Conservation (phyloP, 92 coral and sea anemone genomes). For the Nematostella vectensis region DNA sequence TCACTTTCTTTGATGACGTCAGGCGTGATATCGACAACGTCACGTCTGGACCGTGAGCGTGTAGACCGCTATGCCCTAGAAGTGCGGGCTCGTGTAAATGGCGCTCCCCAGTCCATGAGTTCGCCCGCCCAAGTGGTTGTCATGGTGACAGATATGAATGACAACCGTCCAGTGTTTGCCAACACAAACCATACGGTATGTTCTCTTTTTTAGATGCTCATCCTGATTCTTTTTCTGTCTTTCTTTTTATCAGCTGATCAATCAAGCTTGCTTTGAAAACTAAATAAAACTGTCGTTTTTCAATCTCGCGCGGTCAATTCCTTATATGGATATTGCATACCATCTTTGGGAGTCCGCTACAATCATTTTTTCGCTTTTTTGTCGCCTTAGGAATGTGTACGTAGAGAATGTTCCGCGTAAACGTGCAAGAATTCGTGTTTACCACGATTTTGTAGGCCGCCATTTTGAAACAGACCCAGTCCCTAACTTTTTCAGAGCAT, state of each 20-base stretch:
- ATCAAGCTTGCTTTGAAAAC: background rate
- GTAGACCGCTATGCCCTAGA: slow-evolving; percentile 59
- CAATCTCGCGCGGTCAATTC: no score
- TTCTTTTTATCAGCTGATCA: background rate
- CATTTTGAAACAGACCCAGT: no score
- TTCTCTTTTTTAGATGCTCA: slow-evolving; percentile 1
- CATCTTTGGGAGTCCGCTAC: no score
- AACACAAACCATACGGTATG: slow-evolving; percentile 39
- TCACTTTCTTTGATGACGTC: no score
- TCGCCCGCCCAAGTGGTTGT: slow-evolving; percentile 79
- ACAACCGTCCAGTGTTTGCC: slow-evolving; percentile 63
- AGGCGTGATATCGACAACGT: slow-evolving; percentile 67
- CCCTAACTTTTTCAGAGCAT: no score
- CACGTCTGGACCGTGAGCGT: slow-evolving; percentile 56
- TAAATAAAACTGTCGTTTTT: no score
- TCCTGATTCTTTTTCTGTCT: background rate
- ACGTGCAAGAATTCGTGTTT: no score
- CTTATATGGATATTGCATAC: no score
- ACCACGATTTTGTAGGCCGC: no score
- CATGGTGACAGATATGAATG: slow-evolving; percentile 88
- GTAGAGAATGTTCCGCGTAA: no score
- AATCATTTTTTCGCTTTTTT: no score
- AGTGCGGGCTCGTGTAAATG: slow-evolving; percentile 49
- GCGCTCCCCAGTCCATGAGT: slow-evolving; percentile 39
- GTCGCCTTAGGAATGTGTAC: no score